Base-by-base conservation (phyloP, 1,140 invertebrate genomes). In the Mya arenaria region DNA sequence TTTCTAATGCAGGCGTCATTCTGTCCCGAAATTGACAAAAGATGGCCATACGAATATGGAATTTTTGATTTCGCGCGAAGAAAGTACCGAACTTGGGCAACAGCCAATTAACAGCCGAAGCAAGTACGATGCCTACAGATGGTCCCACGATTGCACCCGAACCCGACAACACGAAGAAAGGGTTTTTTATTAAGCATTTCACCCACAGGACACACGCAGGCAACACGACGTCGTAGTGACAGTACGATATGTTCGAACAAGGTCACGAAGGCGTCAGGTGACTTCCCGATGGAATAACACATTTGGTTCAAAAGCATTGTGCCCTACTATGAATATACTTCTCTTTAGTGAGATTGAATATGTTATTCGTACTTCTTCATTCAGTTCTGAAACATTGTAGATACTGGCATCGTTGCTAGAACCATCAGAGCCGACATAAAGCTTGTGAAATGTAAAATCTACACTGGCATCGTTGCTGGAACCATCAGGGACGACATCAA, bases 1-100 rank as follows among this genome's bases (percentile, higher is more conserved):
- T 56, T 28, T 5, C 52, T 69, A 69, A 73, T 73, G 79, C 41
- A 23, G 60, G 79, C 71, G 79, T 73, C 79, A 73, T 48, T 56
- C 79, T 73, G 69, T 82, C 79, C 79, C 56, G 69, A 82, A 72
- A 71, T 71, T 79, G 75, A 69, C 44, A 69, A 4, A 44, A 58
- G 30, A 79, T 79, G 32, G 48, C 2, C 69, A 73, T 73, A 73
- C 36, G 79, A 82, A 73, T 65, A 66, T 39, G 80, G 69, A 82
- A 65, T 74, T 74, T 82, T 74, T 5, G 74, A 82, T 82, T 82
- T 82, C 58, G 69, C 28, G 71, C 69, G 68, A 82, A 82, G 60
- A 66, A 74, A 30, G 39, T 25, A 60, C 80, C 69, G 63, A 82
- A 73, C 6, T 52, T 65, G 69, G 69, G 52, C 69, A 44, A 66